Evolutionary conservation across 2,113 vertebrate species (phyloP), one percentile per base, ranked within the genome.

Genomic region (Oryzias celebensis): DNA sequence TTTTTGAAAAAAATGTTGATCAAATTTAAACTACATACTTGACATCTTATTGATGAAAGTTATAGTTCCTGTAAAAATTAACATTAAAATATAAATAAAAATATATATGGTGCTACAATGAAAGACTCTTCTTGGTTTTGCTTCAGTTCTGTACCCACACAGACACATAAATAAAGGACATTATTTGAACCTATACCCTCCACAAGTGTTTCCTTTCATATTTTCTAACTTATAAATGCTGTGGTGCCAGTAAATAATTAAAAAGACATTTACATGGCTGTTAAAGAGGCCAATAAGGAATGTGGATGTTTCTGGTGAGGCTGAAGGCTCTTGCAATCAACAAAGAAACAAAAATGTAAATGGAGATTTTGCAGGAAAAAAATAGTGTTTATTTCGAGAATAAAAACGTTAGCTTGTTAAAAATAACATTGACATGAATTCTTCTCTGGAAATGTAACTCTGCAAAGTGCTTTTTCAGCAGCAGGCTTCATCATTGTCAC

Each of bases 211-310:
- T 67, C 7, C 68, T 61, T 61, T 77, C 72, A 58, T 49, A 52
- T 69, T 73, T 43, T 65, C 63, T 61, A 44, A 46, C 70, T 70
- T 68, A 60, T 28, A 73, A 53, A 57, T 1, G n/a, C 46, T 48
- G 50, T 59, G 59, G 44, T 44, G 58, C 17, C 62, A 71, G 42
- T 81, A 80, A 83, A 83, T 88, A 74, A 83, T 58, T 82, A 43
- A 71, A 20, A 56, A 31, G 53, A 70, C 67, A 79, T 83, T 84
- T 79, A 66, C 66, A 68, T 65, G 56, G 48, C 64, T 83, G 65
- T 66, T 73, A 83, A 62, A 62, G 75, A 80, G 65, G 1, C 4
- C 24, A 23, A 6, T 6, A 22, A 74, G 43, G 63, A 45, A 54
- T 52, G 23, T 0, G 18, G 0, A 13, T 18, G 31, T 51, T 71